These are phyloP conservation scores for Chaenodraco wilsoni DNA, from an alignment of 2,797 vertebrate species.

Conservation along the genomic window DNA sequence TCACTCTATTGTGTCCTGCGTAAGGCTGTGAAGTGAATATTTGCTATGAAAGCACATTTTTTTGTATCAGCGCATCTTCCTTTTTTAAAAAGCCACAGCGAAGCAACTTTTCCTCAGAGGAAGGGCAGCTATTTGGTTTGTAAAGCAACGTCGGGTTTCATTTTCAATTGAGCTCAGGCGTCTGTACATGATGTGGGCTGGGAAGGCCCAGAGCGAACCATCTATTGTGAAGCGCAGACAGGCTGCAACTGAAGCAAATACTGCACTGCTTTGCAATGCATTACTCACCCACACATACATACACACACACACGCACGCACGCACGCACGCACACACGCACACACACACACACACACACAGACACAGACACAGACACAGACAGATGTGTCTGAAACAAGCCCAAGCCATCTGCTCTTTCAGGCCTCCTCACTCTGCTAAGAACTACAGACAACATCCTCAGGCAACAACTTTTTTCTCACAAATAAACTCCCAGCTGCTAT, in stretches of 20 bases:
- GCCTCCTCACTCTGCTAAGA: background rate
- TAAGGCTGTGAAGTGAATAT: slow-evolving; percentile 38
- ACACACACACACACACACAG: slow-evolving; percentile 14
- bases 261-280: slow-evolving; percentile 56
- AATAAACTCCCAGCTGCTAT: slow-evolving; percentile 22
- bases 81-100: slow-evolving; percentile 32
- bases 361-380: slow-evolving; percentile 8
- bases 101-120: slow-evolving; percentile 57
- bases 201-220: slow-evolving; percentile 53
- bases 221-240: slow-evolving; percentile 66
- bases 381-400: slow-evolving; percentile 36
- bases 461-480: slow-evolving; percentile 14
- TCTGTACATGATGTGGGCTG: slow-evolving; percentile 51
- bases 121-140: slow-evolving; percentile 64
- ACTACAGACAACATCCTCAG: slow-evolving; percentile 35
- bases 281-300: slow-evolving; percentile 24
- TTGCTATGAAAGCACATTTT: slow-evolving; percentile 64
- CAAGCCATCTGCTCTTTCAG: slow-evolving; percentile 42
- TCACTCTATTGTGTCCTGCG: slow-evolving; percentile 14
- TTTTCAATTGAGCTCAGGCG: slow-evolving; percentile 50
- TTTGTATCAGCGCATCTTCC: slow-evolving; percentile 27
- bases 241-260: slow-evolving; percentile 70
- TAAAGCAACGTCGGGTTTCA: slow-evolving; percentile 60
- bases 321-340: background rate
- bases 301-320: slow-evolving; percentile 9